Conservation (phyloP, 1,140 invertebrate species). For the Gerris buenoi region DNA sequence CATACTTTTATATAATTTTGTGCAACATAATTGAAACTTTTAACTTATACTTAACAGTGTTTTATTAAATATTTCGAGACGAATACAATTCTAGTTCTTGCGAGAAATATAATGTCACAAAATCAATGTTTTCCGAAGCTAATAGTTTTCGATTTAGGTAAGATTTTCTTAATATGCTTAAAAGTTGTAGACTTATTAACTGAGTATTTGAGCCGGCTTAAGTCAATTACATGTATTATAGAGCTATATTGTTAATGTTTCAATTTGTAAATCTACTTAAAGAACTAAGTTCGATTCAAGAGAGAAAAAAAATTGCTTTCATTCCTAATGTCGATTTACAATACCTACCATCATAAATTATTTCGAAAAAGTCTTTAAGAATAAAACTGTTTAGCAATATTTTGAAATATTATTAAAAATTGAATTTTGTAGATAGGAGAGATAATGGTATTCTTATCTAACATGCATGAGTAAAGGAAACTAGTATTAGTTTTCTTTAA, state of each 20-base stretch:
- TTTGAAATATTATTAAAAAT: too few relatives aligned
- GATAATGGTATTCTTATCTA: too few relatives aligned
- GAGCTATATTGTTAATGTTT: neutral
- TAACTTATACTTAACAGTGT: neutral
- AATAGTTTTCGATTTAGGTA: constrained; percentile 23
- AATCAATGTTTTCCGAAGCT: constrained; percentile 13
- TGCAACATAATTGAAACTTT: neutral
- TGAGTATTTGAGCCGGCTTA: neutral
- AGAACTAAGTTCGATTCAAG: neutral
- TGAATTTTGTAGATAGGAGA: too few relatives aligned
- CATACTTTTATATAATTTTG: neutral
- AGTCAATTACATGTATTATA: neutral
- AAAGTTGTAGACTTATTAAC: neutral
- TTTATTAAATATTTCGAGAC: neutral
- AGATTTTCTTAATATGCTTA: constrained; percentile 3
- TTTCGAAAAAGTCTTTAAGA: too few relatives aligned
- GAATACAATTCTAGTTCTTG: neutral
- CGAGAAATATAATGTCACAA: neutral
- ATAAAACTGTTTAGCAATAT: too few relatives aligned
- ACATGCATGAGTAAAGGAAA: too few relatives aligned
- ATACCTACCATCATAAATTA: too few relatives aligned
- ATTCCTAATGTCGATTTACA: too few relatives aligned
- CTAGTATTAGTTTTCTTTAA: too few relatives aligned
- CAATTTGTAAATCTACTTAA: neutral
- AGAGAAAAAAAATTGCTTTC: constrained; percentile 22